Evolutionary conservation across 1,140 invertebrate species (phyloP).

Genomic region (Drosophila novamexicana): DNA sequence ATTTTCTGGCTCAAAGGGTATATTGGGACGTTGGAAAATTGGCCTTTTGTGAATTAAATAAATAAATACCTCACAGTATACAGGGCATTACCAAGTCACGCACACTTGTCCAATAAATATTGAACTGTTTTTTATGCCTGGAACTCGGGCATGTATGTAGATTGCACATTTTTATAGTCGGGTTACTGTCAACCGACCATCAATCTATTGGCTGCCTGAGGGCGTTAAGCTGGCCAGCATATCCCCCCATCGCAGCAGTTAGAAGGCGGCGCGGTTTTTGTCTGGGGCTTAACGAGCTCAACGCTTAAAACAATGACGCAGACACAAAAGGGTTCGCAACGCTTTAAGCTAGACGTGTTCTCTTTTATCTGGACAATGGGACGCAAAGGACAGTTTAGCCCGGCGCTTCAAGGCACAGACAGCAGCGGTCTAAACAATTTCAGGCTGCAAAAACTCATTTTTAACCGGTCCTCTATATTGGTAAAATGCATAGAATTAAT

Average conservation of each 20-base stretch:
- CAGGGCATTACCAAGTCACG: not conserved
- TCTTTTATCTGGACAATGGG: constrained; percentile 64
- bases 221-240: constrained; percentile 69
- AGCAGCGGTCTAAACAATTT: constrained; percentile 40
- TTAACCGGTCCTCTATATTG: not conserved
- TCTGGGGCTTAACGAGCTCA: constrained; percentile 70
- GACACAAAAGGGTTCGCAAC: constrained; percentile 72
- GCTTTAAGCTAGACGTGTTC: constrained; percentile 65
- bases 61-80: not conserved
- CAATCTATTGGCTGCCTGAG: constrained; percentile 69
- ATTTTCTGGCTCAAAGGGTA: no score
- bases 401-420: constrained; percentile 67
- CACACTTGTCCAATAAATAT: not conserved
- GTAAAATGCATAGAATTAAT: not conserved
- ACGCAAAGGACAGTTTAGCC: constrained; percentile 20
- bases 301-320: constrained; percentile 69
- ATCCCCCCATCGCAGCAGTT: constrained; percentile 49
- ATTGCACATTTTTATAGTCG: constrained; percentile 66
- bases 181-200: constrained; percentile 74
- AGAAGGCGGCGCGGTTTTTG: constrained; percentile 64
- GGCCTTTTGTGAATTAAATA: no score
- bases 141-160: constrained; percentile 24
- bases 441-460: constrained; percentile 20
- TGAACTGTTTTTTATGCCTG: constrained; percentile 3
- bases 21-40: no score